These are phyloP conservation scores for Desmophyllum pertusum DNA, from an alignment of 92 coral and sea anemone species.

Conservation along the genomic window DNA sequence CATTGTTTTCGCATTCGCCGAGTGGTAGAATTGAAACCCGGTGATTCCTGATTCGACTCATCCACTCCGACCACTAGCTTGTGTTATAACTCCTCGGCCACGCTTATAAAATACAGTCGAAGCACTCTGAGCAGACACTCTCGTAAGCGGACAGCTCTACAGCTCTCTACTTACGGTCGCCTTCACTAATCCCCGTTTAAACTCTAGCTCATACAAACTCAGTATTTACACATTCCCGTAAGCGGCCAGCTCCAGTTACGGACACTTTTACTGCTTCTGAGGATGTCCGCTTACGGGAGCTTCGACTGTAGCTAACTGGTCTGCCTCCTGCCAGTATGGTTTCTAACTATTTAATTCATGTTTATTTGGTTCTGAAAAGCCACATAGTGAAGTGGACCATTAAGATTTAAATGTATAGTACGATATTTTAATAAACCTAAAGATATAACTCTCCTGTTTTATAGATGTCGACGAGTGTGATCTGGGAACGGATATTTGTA, in stretches of 20 bases:
- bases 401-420: no score
- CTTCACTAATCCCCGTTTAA: no score
- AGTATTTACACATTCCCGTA: no score
- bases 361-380: background rate
- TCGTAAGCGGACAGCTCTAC: no score
- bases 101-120: background rate
- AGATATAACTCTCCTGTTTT: background rate
- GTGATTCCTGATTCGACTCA: background rate
- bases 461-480: conserved; percentile 67
- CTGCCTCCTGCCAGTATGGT: background rate
- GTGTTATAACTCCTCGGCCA: background rate
- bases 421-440: background rate
- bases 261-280: no score
- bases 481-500: conserved; percentile 55
- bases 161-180: no score
- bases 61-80: background rate
- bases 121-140: no score
- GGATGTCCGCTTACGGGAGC: no score
- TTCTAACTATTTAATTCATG: background rate
- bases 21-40: background rate
- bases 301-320: no score
- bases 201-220: no score
- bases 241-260: no score
- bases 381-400: background rate
- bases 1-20: no score